These are phyloP conservation scores for Rhynchotus rufescens DNA, from an alignment of 2,797 vertebrate genomes.

Conservation along the genomic window DNA sequence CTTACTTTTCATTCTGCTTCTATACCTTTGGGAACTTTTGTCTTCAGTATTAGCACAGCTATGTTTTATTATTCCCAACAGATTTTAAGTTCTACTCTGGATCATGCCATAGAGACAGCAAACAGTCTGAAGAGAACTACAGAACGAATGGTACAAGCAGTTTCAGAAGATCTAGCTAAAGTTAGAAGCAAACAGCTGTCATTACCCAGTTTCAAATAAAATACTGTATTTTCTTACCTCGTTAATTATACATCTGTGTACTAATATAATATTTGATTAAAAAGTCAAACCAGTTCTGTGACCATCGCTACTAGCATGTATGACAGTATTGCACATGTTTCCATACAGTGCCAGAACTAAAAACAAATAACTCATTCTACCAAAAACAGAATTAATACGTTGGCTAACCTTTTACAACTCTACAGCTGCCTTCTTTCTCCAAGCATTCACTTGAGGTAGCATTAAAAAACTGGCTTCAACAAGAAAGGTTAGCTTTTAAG, in stretches of 20 bases:
- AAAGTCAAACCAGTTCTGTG: background rate
- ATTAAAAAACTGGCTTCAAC: background rate
- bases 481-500: background rate
- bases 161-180: conserved; percentile 87
- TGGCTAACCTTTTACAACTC: background rate
- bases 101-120: conserved; percentile 88
- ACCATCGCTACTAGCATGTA: background rate
- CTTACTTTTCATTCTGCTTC: background rate
- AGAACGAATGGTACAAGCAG: conserved; percentile 86
- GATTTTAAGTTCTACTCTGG: conserved; percentile 86
- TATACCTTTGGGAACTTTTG: background rate
- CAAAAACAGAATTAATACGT: background rate
- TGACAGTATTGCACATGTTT: background rate
- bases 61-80: conserved; percentile 62
- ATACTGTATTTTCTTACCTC: background rate
- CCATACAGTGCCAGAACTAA: background rate
- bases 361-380: background rate
- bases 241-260: background rate
- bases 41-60: background rate
- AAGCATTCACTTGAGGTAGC: background rate
- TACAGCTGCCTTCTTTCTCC: background rate
- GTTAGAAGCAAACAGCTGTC: conserved; percentile 66
- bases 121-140: conserved; percentile 89
- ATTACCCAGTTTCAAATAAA: background rate
- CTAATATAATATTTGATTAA: background rate